These are phyloP conservation scores for Poecilia picta DNA, from an alignment of 2,797 vertebrate species.

Conservation along the genomic window DNA sequence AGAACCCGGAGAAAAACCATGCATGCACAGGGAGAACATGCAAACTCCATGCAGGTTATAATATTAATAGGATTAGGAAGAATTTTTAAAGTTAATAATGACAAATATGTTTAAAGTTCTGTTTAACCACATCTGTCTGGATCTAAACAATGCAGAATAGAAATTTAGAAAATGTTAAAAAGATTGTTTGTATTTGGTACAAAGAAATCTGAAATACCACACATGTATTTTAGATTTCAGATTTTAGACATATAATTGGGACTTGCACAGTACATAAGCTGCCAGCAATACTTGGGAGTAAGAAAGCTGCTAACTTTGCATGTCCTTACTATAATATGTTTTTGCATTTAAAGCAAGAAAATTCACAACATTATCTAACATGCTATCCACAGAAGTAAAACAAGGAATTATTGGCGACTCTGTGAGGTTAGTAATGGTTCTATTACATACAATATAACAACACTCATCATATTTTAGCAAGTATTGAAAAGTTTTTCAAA, in stretches of 20 bases:
- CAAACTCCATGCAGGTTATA: not conserved
- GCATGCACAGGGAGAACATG: too few relatives aligned
- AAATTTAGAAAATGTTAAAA: not conserved
- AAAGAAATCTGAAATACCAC: not conserved
- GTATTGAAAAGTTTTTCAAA: not conserved
- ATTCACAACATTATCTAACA: not conserved
- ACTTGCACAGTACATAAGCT: not conserved
- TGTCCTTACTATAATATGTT: not conserved
- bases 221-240: not conserved
- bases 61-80: not conserved
- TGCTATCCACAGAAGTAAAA: not conserved
- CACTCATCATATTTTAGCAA: not conserved
- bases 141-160: not conserved
- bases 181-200: not conserved
- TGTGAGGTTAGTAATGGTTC: not conserved
- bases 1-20: too few relatives aligned
- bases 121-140: not conserved
- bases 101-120: not conserved
- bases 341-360: not conserved
- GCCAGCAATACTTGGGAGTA: not conserved
- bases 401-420: too few relatives aligned
- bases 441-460: not conserved
- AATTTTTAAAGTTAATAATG: not conserved
- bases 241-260: not conserved
- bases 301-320: not conserved